Percentiles rank a stretch among this genome's conserved stretches.
These are phyloP conservation scores for Pollimyrus isidori DNA, from an alignment of 2,113 vertebrate genomes.

Conservation along the genomic window DNA sequence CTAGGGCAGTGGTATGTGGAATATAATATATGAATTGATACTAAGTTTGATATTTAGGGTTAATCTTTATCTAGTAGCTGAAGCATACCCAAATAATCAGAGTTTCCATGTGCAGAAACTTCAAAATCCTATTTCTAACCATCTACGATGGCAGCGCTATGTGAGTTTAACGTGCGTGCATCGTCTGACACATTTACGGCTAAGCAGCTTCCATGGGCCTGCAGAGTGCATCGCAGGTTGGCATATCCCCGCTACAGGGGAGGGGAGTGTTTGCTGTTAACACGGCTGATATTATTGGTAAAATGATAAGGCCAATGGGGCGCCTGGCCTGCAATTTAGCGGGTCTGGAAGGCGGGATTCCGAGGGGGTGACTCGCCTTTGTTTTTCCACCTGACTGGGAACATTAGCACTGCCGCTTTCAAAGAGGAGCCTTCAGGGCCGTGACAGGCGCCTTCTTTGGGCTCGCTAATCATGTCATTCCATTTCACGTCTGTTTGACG, in stretches of 20 bases:
- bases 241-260: neutral
- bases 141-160: neutral
- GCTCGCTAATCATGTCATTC: conserved; percentile 32
- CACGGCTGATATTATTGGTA: conserved; percentile 13
- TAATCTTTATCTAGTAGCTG: neutral
- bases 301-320: conserved; percentile 14
- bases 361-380: conserved; percentile 16
- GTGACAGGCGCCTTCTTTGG: conserved; percentile 32
- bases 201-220: neutral
- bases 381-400: conserved; percentile 29
- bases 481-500: conserved; percentile 33
- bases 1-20: neutral
- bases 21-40: neutral
- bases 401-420: conserved; percentile 21
- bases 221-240: neutral
- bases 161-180: neutral
- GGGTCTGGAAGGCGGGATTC: conserved; percentile 18
- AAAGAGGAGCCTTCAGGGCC: conserved; percentile 18
- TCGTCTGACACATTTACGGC: neutral
- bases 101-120: neutral
- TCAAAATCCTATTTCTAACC: neutral
- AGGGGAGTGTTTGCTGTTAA: neutral
- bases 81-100: neutral
- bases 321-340: conserved; percentile 19
- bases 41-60: neutral